A percentile compares a stretch with the other conserved stretches of the same genome.
Conservation (phyloP, 64 coral and sea anemone species). For the Actinia equina region DNA sequence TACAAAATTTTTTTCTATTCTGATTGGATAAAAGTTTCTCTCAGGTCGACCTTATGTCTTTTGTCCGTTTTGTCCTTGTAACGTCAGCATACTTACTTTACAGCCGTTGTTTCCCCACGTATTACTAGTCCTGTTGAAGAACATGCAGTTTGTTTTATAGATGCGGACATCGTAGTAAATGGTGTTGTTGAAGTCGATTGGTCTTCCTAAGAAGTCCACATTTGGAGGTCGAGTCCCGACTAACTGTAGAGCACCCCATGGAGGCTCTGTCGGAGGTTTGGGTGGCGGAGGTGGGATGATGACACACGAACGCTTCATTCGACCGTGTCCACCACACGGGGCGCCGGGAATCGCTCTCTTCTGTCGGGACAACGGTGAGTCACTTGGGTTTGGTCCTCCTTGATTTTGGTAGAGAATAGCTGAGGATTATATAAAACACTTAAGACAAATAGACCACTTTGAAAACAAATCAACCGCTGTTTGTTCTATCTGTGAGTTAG, state of each 20-base stretch:
- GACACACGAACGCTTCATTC: conserved; percentile 80
- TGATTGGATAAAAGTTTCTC: too few relatives aligned
- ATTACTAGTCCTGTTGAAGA: conserved; percentile 53
- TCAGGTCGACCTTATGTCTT: too few relatives aligned
- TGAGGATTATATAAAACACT: background rate
- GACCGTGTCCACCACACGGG: background rate
- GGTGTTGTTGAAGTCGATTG: conserved; percentile 59
- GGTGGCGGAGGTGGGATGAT: conserved; percentile 83
- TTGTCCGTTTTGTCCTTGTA: too few relatives aligned
- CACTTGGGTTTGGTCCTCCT: background rate
- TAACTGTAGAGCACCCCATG: background rate
- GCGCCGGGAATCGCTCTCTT: conserved; percentile 48
- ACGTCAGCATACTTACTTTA: conserved; percentile 38
- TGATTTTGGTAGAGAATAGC: background rate
- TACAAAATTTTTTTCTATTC: too few relatives aligned
- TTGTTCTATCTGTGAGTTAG: too few relatives aligned
- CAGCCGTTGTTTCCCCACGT: conserved; percentile 77
- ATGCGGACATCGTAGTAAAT: conserved; percentile 50
- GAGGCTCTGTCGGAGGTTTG: conserved; percentile 39
- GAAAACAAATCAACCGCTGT: too few relatives aligned
- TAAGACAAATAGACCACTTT: too few relatives aligned
- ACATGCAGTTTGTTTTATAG: conserved; percentile 70
- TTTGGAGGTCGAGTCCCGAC: conserved; percentile 32
- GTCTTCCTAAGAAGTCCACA: conserved; percentile 60
- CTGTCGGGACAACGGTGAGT: background rate